These are phyloP conservation scores for Drosophila yooni DNA, from an alignment of 2,888 invertebrate genomes.

Conservation along the genomic window DNA sequence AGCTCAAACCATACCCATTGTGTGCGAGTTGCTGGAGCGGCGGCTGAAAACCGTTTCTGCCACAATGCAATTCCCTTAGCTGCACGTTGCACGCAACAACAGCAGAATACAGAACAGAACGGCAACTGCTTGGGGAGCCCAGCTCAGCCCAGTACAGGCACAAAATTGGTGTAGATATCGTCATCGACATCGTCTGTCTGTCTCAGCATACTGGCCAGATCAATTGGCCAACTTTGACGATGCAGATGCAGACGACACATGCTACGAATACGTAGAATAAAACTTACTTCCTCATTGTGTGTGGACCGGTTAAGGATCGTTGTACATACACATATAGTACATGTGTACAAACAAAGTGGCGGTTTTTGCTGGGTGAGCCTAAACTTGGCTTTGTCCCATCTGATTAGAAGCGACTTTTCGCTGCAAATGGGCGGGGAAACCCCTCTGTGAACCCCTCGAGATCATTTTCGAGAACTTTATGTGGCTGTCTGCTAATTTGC, in stretches of 20 bases:
- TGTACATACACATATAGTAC: neutral
- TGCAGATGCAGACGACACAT: conserved; percentile 57
- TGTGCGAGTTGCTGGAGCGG: neutral
- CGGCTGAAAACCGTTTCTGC: conserved; percentile 15
- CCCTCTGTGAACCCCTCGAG: neutral
- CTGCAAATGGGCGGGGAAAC: neutral
- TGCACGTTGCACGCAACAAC: conserved; percentile 24
- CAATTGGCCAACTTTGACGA: conserved; percentile 50
- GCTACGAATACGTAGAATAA: conserved; percentile 62
- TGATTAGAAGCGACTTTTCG: conserved; percentile 7
- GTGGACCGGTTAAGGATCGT: conserved; percentile 33
- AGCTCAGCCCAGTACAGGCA: neutral
- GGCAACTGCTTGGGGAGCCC: conserved; percentile 42
- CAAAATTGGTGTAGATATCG: conserved; percentile 21
- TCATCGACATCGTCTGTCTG: conserved; percentile 42
- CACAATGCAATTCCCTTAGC: conserved; percentile 55
- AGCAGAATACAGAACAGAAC: conserved; percentile 21
- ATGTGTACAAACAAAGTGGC: conserved; percentile 21
- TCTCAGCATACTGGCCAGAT: conserved; percentile 61
- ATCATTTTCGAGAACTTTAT: neutral
- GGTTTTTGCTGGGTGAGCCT: conserved; percentile 12
- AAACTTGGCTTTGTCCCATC: conserved; percentile 12
- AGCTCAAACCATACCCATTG: conserved; percentile 5
- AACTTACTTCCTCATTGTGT: conserved; percentile 79
- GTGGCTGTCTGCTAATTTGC: conserved; percentile 52